These are phyloP conservation scores for Lineus longissimus DNA, from an alignment of 1,140 invertebrate species.

Conservation along the genomic window DNA sequence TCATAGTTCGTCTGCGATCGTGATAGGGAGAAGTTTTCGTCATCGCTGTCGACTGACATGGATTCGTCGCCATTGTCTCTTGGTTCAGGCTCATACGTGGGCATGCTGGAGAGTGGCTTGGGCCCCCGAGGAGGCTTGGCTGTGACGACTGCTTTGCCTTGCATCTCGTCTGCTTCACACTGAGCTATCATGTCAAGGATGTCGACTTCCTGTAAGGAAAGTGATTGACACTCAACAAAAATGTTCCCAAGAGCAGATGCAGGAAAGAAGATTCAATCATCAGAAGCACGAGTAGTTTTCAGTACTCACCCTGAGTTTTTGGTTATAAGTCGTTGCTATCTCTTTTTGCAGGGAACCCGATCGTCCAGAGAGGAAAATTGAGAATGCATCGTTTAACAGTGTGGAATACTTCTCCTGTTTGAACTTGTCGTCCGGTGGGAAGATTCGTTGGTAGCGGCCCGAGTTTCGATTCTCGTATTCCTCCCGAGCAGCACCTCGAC, in stretches of 20 bases:
- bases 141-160: conserved; percentile 18
- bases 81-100: neutral
- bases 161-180: conserved; percentile 47
- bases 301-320: conserved; percentile 39
- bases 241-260: neutral
- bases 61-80: neutral
- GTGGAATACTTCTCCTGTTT: conserved; percentile 39
- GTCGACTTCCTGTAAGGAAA: conserved; percentile 41
- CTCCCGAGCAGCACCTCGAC: conserved; percentile 39
- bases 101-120: conserved; percentile 19
- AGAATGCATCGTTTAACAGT: conserved; percentile 25
- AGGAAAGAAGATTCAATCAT: neutral
- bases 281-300: too few species aligned
- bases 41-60: neutral
- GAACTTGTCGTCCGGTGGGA: conserved; percentile 47
- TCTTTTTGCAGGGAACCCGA: conserved; percentile 44
- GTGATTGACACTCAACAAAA: neutral
- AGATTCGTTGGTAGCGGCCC: conserved; percentile 49
- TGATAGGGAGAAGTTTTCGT: conserved; percentile 3
- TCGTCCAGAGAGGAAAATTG: conserved; percentile 36
- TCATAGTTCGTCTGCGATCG: too few species aligned
- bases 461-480: conserved; percentile 52
- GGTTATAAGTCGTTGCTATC: conserved; percentile 45
- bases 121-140: conserved; percentile 22
- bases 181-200: conserved; percentile 49